These are phyloP conservation scores for Pyrrhia umbra DNA, from an alignment of 2,888 invertebrate genomes.

Conservation along the genomic window DNA sequence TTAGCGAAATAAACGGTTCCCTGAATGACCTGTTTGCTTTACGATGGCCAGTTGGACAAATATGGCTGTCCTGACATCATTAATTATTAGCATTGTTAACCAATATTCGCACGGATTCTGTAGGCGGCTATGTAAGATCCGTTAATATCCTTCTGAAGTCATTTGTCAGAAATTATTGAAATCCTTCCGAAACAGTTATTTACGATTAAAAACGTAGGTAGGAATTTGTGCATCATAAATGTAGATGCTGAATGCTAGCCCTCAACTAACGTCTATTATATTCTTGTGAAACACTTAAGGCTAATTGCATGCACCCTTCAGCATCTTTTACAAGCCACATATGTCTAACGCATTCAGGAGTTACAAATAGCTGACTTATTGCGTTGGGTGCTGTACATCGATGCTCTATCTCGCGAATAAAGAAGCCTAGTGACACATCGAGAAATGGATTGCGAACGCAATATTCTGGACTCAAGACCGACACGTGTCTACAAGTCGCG, in stretches of 20 bases:
- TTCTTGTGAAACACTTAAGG: conserved; percentile 36
- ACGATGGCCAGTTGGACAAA: conserved; percentile 83
- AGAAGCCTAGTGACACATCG: background rate
- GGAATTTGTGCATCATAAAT: background rate
- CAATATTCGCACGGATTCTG: conserved; percentile 69
- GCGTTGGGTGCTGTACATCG: conserved; percentile 16
- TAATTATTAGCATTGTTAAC: conserved; percentile 79
- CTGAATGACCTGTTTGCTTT: conserved; percentile 83
- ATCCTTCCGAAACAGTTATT: background rate
- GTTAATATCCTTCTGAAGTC: conserved; percentile 48
- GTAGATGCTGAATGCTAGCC: background rate
- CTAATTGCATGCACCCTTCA: conserved; percentile 43
- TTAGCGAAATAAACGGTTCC: conserved; percentile 75
- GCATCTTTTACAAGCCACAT: conserved; percentile 57
- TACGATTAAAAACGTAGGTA: background rate
- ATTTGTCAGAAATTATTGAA: conserved; percentile 47
- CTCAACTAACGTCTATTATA: conserved; percentile 32
- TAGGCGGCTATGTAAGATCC: conserved; percentile 46
- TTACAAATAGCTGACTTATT: conserved; percentile 19
- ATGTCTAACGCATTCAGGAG: conserved; percentile 66
- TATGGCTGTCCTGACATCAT: conserved; percentile 82
- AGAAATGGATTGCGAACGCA: conserved; percentile 45
- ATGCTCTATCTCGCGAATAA: background rate
- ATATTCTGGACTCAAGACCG: conserved; percentile 35
- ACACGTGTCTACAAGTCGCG: conserved; percentile 58